Conservation (phyloP, 92 coral and sea anemone genomes). For the Phymanthus crucifer region DNA sequence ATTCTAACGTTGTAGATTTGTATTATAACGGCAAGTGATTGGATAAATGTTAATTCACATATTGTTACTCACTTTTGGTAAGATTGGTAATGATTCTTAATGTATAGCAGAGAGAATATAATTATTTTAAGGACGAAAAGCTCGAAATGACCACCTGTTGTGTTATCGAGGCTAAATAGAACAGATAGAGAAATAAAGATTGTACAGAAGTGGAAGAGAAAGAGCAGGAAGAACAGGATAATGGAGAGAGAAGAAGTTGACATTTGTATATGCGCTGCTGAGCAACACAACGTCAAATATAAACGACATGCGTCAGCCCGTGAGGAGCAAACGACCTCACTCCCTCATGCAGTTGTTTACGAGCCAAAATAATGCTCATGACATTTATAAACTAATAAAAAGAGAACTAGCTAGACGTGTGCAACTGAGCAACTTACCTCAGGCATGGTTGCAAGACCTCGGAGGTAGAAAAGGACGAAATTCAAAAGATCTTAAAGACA, state of each 20-base stretch:
- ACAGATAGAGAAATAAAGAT: background rate
- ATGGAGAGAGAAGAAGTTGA: background rate
- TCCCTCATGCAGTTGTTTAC: background rate
- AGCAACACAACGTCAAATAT: constrained; percentile 17
- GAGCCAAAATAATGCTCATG: background rate
- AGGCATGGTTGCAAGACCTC: constrained; percentile 3
- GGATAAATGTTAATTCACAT: background rate
- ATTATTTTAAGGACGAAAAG: background rate
- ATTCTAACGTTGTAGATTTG: background rate
- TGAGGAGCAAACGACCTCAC: background rate
- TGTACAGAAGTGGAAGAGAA: background rate
- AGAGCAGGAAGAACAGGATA: background rate
- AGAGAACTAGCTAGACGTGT: background rate
- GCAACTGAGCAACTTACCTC: constrained; percentile 17
- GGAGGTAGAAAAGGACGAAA: background rate
- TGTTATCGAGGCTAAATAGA: background rate
- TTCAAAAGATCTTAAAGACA: background rate
- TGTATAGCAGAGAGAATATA: background rate
- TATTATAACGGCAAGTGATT: background rate
- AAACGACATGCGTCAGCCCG: background rate
- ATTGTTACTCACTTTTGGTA: background rate
- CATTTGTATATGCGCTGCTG: background rate
- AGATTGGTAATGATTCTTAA: background rate
- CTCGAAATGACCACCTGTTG: constrained; percentile 19
- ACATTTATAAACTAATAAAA: background rate